These are phyloP conservation scores for Bedellia somnulentella DNA, from an alignment of 2,888 invertebrate genomes.

Conservation along the genomic window DNA sequence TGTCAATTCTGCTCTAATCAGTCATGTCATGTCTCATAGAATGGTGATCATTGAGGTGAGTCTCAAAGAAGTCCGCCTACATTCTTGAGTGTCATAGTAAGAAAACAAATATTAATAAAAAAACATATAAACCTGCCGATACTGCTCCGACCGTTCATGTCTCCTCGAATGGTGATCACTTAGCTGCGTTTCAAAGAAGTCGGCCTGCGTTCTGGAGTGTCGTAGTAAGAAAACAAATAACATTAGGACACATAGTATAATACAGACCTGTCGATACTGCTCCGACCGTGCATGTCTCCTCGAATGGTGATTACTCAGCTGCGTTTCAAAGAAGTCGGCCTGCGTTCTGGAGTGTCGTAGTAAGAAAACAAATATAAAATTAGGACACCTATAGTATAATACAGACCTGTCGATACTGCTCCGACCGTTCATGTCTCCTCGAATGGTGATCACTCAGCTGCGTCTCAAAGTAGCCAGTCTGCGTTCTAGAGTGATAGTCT, in stretches of 20 bases:
- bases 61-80: slow-evolving; percentile 64
- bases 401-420: slow-evolving; percentile 87
- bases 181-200: slow-evolving; percentile 66
- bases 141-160: slow-evolving; percentile 87
- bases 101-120: no score
- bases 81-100: slow-evolving; percentile 56
- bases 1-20: slow-evolving; percentile 89
- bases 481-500: slow-evolving; percentile 58
- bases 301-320: slow-evolving; percentile 65
- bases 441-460: slow-evolving; percentile 66
- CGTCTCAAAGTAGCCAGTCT: slow-evolving; percentile 64
- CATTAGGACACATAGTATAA: no score
- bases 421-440: slow-evolving; percentile 80
- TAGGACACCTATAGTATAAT: no score
- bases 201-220: slow-evolving; percentile 59
- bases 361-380: no score
- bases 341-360: slow-evolving; percentile 57
- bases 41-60: slow-evolving; percentile 65
- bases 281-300: slow-evolving; percentile 84
- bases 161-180: slow-evolving; percentile 68
- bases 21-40: slow-evolving; percentile 76
- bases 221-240: no score
- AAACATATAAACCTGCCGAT: slow-evolving; percentile 79
- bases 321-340: slow-evolving; percentile 64
- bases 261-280: slow-evolving; percentile 84